Conservation (phyloP, 2,113 vertebrate species). For the human region GRCh38 chr3:17722001-17722500, state of each 20-base stretch:
- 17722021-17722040: not conserved
- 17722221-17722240: not conserved
- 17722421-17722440: not conserved
- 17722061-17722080: not conserved
- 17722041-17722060: not conserved
- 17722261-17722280: not conserved
- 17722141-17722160: not conserved
- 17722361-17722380: not conserved
- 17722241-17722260: not conserved
- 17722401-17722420: not conserved
- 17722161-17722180: not conserved
- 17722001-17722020: not conserved
- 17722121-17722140: not conserved
- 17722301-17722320: not conserved
- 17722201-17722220: conserved; percentile 8
- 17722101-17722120: not conserved
- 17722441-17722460: not conserved
- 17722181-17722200: not conserved
- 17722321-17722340: not conserved
- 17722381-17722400: not conserved
- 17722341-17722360: not conserved
- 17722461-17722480: not conserved
- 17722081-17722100: conserved; percentile 5
- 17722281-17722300: not conserved
- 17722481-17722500: not conserved